Percentiles rank a stretch among this genome's conserved stretches.
These are phyloP conservation scores for Epizoanthus rinbou DNA, from an alignment of 92 coral and sea anemone species.

Conservation along the genomic window DNA sequence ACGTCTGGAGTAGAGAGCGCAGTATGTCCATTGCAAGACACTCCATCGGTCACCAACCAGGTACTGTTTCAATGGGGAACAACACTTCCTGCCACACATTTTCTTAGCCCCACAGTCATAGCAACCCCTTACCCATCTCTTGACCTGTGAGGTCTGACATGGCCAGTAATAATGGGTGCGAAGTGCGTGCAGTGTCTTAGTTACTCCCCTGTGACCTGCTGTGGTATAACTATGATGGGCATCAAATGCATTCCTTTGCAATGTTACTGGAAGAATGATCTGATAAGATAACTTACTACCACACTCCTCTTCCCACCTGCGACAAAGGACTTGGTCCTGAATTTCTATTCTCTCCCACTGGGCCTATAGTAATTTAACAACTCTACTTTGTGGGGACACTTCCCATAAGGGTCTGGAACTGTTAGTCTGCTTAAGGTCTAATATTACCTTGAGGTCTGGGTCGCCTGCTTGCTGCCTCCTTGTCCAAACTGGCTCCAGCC, in stretches of 20 bases:
- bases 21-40: too few relatives aligned
- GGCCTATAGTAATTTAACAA: conserved; percentile 19
- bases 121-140: conserved; percentile 17
- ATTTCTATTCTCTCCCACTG: too few relatives aligned
- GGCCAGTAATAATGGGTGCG: neutral
- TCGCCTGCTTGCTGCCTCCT: conserved; percentile 28
- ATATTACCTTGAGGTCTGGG: conserved; percentile 37
- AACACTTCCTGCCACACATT: neutral
- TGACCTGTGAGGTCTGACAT: neutral
- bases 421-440: conserved; percentile 10
- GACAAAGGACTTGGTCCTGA: conserved; percentile 31
- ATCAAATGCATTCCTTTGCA: neutral
- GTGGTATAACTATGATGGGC: neutral
- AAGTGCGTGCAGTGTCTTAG: too few relatives aligned
- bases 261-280: conserved; percentile 47
- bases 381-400: conserved; percentile 45
- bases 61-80: conserved; percentile 37
- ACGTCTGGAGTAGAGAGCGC: too few relatives aligned
- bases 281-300: conserved; percentile 26
- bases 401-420: conserved; percentile 42
- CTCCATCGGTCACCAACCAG: neutral
- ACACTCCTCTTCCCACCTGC: neutral
- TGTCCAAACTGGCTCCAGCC: too few relatives aligned
- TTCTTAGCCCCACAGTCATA: conserved; percentile 26
- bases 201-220: neutral